A percentile compares a stretch with the other conserved stretches of the same genome.
phyloP scores from a whole-genome alignment of 2,113 vertebrate species.

The Muscicapa adusta region DNA sequence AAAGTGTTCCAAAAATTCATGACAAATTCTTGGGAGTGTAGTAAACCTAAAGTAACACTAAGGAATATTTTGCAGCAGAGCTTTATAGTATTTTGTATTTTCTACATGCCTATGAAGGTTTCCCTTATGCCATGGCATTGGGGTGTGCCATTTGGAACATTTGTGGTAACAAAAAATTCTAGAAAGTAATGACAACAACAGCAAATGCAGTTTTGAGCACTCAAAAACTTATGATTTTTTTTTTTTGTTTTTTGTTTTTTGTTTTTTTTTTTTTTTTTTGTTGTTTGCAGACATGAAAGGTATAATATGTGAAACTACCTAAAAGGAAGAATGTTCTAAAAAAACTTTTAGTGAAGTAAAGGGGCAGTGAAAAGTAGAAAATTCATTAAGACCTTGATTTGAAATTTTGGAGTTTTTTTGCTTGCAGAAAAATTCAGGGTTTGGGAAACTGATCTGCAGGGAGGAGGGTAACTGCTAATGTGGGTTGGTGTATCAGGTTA shows the following conservation, averaged over 20 bases:
- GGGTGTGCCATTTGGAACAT: neutral
- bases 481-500: neutral
- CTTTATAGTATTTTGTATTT: neutral
- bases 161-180: neutral
- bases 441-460: neutral
- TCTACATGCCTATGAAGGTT: fast-evolving
- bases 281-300: neutral
- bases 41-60: neutral
- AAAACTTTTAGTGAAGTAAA: neutral
- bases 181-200: neutral
- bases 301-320: neutral
- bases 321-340: neutral
- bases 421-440: neutral
- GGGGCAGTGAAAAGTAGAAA: neutral
- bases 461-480: neutral
- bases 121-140: neutral
- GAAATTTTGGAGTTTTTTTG: neutral
- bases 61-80: neutral
- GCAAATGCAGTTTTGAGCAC: neutral
- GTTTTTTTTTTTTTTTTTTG: neutral
- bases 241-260: neutral
- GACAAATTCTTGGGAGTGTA: neutral
- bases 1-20: neutral
- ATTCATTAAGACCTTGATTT: neutral
- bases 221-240: neutral